Evolutionary conservation across 2,797 vertebrate species (phyloP).

Genomic region (Bucorvus abyssinicus): DNA sequence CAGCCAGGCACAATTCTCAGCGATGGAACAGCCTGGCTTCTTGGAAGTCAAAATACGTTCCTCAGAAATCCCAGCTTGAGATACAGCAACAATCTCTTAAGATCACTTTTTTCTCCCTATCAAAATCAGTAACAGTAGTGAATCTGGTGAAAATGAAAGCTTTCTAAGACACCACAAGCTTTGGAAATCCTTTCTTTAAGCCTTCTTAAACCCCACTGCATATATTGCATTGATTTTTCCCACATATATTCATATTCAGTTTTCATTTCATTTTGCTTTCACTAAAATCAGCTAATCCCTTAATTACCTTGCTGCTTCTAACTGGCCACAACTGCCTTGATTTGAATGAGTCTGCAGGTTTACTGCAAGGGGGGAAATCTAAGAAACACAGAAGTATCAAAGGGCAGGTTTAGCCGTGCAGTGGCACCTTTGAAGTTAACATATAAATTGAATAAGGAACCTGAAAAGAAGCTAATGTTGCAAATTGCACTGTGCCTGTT

Average conservation of each 20-base stretch:
- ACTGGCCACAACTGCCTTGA: not conserved
- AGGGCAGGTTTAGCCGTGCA: not conserved
- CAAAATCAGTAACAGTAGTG: not conserved
- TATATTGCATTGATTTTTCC: constrained; percentile 31
- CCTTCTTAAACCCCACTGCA: constrained; percentile 41
- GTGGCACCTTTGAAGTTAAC: not conserved
- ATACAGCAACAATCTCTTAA: not conserved
- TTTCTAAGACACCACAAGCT: constrained; percentile 14
- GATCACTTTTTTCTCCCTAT: not conserved
- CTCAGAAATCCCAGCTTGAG: constrained; percentile 7
- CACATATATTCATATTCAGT: not conserved
- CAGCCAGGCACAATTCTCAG: not conserved
- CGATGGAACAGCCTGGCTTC: not conserved
- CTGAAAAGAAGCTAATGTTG: not conserved
- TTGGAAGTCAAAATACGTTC: not conserved
- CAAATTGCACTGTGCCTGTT: fast-evolving
- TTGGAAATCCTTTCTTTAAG: constrained; percentile 48
- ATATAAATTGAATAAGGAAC: not conserved
- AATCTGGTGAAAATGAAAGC: constrained; percentile 19
- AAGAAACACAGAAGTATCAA: not conserved
- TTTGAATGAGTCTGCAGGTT: not conserved
- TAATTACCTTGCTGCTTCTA: constrained; percentile 23
- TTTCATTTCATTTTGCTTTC: constrained; percentile 53
- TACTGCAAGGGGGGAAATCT: not conserved
- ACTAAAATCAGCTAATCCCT: constrained; percentile 50